Percentiles rank a stretch among this genome's conserved stretches.
phyloP scores from a whole-genome alignment of 2,113 vertebrate species.

The Cichladusa arquata region DNA sequence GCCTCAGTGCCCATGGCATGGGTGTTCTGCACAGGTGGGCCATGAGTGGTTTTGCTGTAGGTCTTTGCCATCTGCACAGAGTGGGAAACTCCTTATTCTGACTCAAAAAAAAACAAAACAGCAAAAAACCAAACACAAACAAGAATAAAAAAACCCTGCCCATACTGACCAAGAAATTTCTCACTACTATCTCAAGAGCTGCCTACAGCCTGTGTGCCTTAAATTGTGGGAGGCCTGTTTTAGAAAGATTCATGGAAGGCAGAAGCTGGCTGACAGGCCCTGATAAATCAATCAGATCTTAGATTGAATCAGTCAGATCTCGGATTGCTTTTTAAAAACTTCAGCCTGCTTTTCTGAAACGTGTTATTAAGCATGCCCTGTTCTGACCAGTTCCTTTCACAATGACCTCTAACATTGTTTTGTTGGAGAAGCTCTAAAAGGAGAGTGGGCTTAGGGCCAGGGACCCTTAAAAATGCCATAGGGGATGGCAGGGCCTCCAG shows the following conservation, averaged over 20 bases:
- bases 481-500: neutral
- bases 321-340: slow-evolving; percentile 13
- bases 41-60: neutral
- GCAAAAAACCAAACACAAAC: neutral
- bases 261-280: neutral
- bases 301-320: slow-evolving; percentile 31
- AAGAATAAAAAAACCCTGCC: too few relatives aligned
- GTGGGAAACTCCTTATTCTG: neutral
- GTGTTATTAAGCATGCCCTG: neutral
- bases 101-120: neutral
- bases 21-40: neutral
- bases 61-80: neutral
- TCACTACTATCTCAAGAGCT: neutral
- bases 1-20: neutral
- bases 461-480: neutral
- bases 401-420: neutral
- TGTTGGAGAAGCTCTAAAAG: neutral
- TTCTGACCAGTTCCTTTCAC: neutral
- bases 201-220: neutral
- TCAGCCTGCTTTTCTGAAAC: neutral
- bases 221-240: neutral
- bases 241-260: neutral
- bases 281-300: slow-evolving; percentile 35
- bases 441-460: neutral
- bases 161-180: neutral